phyloP scores from a whole-genome alignment of 2,888 invertebrate species.

The Leistus spinibarbis region DNA sequence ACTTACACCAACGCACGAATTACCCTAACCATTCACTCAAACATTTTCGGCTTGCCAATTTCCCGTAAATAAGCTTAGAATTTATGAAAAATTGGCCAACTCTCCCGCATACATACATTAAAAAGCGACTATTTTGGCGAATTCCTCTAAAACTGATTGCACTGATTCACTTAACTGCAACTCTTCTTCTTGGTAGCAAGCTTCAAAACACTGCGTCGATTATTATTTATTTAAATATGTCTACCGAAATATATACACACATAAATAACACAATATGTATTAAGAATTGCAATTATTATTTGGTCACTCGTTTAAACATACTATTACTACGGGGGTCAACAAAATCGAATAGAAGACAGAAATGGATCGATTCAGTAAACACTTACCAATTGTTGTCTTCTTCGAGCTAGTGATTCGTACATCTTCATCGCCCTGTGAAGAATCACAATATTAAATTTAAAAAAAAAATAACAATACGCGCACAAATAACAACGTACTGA shows the following conservation, averaged over 20 bases:
- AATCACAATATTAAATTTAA: conserved; percentile 47
- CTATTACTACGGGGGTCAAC: not conserved
- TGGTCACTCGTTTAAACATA: not conserved
- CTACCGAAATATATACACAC: not conserved
- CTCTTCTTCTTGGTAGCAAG: not conserved
- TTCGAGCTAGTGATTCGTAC: not conserved
- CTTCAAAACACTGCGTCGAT: not conserved
- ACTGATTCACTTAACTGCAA: not conserved
- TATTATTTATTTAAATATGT: not conserved
- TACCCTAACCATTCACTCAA: not conserved
- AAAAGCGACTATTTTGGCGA: too few species aligned
- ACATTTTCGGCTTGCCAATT: too few species aligned
- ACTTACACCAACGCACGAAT: not conserved
- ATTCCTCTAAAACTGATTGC: too few species aligned
- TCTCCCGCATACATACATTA: too few species aligned
- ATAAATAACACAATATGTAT: not conserved
- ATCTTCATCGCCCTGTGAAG: conserved; percentile 35
- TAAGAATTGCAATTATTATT: not conserved
- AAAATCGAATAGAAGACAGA: not conserved
- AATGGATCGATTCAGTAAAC: not conserved
- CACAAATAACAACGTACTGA: conserved; percentile 65
- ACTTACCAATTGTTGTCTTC: conserved; percentile 19
- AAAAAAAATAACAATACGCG: not conserved
- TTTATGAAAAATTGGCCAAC: too few species aligned
- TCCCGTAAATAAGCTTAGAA: too few species aligned